These are phyloP conservation scores for Luperina testacea DNA, from an alignment of 2,888 invertebrate species.

Conservation along the genomic window DNA sequence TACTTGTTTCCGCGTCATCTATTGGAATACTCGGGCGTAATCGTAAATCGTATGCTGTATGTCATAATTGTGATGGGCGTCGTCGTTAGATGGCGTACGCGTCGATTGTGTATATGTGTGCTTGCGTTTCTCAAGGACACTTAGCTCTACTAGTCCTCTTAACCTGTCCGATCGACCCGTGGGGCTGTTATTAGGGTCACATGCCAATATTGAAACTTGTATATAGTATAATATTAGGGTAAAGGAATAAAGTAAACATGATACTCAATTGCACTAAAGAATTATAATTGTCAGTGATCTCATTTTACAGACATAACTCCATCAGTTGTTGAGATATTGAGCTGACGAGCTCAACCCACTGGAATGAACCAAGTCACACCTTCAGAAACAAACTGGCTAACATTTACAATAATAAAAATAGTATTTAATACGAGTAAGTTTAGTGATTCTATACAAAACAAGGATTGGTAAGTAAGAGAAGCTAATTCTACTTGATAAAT, in stretches of 20 bases:
- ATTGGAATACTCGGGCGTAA: no score
- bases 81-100: no score
- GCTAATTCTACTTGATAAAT: slow-evolving; percentile 43
- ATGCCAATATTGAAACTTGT: background rate
- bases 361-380: slow-evolving; percentile 24
- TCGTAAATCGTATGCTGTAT: no score
- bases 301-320: slow-evolving; percentile 71
- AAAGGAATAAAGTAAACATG: slow-evolving; percentile 71
- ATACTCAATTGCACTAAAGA: slow-evolving; percentile 86
- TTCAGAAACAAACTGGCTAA: slow-evolving; percentile 21
- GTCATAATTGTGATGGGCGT: no score
- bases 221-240: background rate
- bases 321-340: slow-evolving; percentile 38
- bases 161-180: no score
- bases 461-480: slow-evolving; percentile 7
- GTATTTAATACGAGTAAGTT: slow-evolving; percentile 8
- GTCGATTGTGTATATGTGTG: no score
- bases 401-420: slow-evolving; percentile 39
- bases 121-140: no score
- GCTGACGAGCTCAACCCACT: slow-evolving; percentile 66
- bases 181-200: background rate
- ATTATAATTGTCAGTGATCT: slow-evolving; percentile 87
- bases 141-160: no score
- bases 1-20: no score
- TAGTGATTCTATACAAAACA: slow-evolving; percentile 26